A percentile compares a stretch with the other conserved stretches of the same genome.
These are phyloP conservation scores for Tympanoctomys barrerae DNA, from an alignment of 2,797 vertebrate genomes.

Conservation along the genomic window DNA sequence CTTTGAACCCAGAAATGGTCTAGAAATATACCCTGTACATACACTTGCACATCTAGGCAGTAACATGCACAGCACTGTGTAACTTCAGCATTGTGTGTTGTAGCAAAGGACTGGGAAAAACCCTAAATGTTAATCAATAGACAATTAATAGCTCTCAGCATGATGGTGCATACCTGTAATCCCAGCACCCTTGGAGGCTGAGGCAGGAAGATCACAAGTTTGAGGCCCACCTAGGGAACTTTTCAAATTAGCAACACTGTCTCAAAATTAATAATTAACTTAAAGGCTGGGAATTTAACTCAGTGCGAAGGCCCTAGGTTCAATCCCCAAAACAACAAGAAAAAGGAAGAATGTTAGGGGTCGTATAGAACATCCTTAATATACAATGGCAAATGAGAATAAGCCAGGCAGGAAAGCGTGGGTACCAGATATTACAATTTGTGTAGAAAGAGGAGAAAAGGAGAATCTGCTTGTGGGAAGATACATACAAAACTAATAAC, in stretches of 20 bases:
- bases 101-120: not conserved
- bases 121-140: not conserved
- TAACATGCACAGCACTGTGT: not conserved
- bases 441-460: not conserved
- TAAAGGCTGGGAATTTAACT: not conserved
- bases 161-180: not conserved
- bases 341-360: not conserved
- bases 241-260: not conserved
- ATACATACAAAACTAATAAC: not conserved
- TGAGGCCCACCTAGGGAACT: not conserved
- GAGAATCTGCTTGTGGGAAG: slow-evolving; percentile 5
- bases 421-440: not conserved
- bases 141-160: not conserved
- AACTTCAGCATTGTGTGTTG: not conserved
- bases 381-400: not conserved
- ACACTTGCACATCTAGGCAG: not conserved
- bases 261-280: not conserved
- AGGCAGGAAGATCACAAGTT: not conserved
- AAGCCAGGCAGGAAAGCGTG: not conserved
- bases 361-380: not conserved
- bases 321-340: not conserved
- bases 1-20: not conserved
- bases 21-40: not conserved
- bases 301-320: not conserved
- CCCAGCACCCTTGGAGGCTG: not conserved